These are phyloP conservation scores for Melanotaenia parkinsoni DNA, from an alignment of 2,797 vertebrate genomes.

Conservation along the genomic window DNA sequence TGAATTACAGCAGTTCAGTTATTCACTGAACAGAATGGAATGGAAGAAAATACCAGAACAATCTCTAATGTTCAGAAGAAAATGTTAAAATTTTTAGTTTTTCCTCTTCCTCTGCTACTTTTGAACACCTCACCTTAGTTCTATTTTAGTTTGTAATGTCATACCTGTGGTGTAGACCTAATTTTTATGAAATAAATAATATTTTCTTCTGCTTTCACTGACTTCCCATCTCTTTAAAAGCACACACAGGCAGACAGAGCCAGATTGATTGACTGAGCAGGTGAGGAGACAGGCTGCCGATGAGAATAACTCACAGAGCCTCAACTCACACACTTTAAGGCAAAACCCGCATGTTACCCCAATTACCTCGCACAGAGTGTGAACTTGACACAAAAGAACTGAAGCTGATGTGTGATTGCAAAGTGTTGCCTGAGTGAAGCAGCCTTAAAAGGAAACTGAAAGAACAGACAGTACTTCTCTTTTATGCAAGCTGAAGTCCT, in stretches of 20 bases:
- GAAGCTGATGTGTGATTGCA: constrained; percentile 33
- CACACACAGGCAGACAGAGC: constrained; percentile 30
- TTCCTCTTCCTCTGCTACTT: too few species aligned
- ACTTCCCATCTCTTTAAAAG: constrained; percentile 2
- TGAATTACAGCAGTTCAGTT: too few species aligned
- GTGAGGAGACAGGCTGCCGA: constrained; percentile 65
- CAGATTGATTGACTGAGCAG: constrained; percentile 65
- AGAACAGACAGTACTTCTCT: background rate
- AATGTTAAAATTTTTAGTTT: too few species aligned
- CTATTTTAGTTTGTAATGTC: too few species aligned
- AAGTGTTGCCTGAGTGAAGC: constrained; percentile 28
- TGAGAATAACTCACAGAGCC: constrained; percentile 48
- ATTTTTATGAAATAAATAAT: too few species aligned
- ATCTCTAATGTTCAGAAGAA: too few species aligned
- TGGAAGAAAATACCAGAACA: too few species aligned
- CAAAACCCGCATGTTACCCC: constrained; percentile 39
- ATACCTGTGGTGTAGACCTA: too few species aligned
- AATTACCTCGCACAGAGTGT: constrained; percentile 32
- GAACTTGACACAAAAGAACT: constrained; percentile 26
- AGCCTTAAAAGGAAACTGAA: constrained; percentile 14
- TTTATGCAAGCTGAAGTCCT: background rate
- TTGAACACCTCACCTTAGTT: too few species aligned
- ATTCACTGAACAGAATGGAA: too few species aligned
- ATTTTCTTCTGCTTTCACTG: background rate
- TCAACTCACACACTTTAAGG: constrained; percentile 38